phyloP scores from a whole-genome alignment of 2,888 invertebrate genomes.

The Seladonia tumulorum region DNA sequence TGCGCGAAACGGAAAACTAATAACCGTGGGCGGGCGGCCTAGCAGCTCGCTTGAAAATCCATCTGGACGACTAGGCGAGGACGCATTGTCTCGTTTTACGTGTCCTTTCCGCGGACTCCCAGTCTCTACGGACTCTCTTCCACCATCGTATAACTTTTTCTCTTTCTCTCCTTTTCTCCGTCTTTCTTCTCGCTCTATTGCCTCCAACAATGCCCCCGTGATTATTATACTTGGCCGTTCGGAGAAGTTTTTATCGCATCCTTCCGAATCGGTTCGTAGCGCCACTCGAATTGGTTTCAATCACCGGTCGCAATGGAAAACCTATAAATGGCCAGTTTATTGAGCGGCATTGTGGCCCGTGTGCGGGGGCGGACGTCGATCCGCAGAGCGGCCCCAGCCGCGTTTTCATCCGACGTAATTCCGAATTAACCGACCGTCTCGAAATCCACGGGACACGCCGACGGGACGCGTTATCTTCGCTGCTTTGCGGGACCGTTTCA shows the following conservation, averaged over 20 bases:
- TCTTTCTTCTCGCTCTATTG: not conserved
- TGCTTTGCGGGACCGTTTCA: not conserved
- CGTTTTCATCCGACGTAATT: not conserved
- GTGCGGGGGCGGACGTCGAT: not conserved
- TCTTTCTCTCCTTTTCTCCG: not conserved
- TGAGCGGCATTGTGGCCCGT: slow-evolving; percentile 18
- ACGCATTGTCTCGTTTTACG: not conserved
- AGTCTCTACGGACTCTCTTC: not conserved
- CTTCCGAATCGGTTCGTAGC: slow-evolving; percentile 1
- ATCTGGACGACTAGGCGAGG: not conserved
- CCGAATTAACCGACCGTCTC: not conserved
- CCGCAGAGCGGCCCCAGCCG: not conserved
- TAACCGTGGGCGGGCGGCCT: not conserved
- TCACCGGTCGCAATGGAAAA: slow-evolving; percentile 36
- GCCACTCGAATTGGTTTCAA: slow-evolving; percentile 38
- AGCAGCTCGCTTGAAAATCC: not conserved
- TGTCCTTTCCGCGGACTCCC: not conserved
- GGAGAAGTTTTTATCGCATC: slow-evolving; percentile 7
- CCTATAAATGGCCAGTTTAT: slow-evolving; percentile 42
- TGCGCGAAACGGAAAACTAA: slow-evolving; percentile 17
- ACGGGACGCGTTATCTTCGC: not conserved
- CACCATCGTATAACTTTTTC: no score
- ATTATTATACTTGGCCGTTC: slow-evolving; percentile 24
- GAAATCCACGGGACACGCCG: not conserved
- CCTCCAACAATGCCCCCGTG: not conserved